These are phyloP conservation scores for Phortica variegata DNA, from an alignment of 1,140 invertebrate genomes.

Conservation along the genomic window DNA sequence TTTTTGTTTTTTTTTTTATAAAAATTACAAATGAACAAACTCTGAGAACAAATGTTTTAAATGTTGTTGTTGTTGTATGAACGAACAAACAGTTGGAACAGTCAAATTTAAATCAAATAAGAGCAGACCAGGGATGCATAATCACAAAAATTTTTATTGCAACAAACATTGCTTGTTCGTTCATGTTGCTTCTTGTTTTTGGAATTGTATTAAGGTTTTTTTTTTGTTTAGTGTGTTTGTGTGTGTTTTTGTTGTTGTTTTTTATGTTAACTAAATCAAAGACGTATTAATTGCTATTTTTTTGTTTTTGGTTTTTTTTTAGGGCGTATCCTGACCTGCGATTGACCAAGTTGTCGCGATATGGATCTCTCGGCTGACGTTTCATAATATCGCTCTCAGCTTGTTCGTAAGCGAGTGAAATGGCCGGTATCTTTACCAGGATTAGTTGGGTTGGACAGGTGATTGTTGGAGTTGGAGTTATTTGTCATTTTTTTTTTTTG, in stretches of 20 bases:
- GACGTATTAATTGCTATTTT: constrained; percentile 1
- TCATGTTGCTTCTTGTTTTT: no score
- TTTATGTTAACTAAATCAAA: constrained; percentile 1
- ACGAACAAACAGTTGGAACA: no score
- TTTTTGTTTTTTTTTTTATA: neutral
- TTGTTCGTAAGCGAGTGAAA: constrained; percentile 99
- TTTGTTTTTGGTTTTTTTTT: constrained; percentile 18
- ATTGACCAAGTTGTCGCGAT: constrained; percentile 96
- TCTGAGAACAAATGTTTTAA: no score
- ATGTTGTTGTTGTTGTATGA: no score
- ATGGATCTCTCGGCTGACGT: constrained; percentile 94
- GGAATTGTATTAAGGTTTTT: neutral
- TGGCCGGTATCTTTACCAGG: constrained; percentile 86
- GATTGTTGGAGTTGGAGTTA: constrained; percentile 1
- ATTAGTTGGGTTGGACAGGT: no score
- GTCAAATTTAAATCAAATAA: no score
- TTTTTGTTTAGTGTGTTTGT: constrained; percentile 1
- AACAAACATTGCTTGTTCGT: no score
- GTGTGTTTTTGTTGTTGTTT: constrained; percentile 3
- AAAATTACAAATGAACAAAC: neutral
- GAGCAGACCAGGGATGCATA: no score
- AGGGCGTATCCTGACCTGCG: constrained; percentile 73
- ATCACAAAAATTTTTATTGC: no score
- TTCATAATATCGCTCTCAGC: constrained; percentile 99
- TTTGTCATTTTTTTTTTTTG: constrained; percentile 15